phyloP scores from a whole-genome alignment of 2,888 invertebrate genomes.

The Erebia palarica region DNA sequence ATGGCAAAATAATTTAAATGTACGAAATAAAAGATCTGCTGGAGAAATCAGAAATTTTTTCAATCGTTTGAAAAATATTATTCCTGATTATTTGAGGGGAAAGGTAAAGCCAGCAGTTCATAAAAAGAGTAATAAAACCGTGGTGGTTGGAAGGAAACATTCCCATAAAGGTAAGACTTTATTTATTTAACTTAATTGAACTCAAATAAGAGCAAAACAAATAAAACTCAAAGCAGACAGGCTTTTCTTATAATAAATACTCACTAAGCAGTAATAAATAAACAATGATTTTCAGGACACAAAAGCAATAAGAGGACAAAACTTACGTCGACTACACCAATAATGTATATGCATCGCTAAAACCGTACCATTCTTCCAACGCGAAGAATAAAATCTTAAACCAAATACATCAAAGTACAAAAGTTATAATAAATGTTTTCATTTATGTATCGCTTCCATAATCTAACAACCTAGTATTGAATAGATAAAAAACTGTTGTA shows the following conservation, averaged over 20 bases:
- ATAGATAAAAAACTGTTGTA: neutral
- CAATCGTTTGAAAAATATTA: constrained; percentile 59
- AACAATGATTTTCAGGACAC: neutral
- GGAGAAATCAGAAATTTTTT: constrained; percentile 41
- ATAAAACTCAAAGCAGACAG: neutral
- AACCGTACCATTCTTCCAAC: neutral
- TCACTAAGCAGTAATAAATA: neutral
- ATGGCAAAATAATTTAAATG: constrained; percentile 60
- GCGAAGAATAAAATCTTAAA: too few relatives aligned
- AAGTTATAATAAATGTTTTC: neutral
- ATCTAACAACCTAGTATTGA: neutral
- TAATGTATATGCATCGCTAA: neutral
- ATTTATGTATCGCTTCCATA: neutral
- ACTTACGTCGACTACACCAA: neutral
- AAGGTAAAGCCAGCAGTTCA: constrained; percentile 55
- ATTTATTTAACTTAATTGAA: too few relatives aligned
- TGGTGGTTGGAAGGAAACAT: neutral
- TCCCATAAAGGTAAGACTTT: neutral
- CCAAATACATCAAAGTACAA: neutral
- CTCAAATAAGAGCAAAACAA: neutral
- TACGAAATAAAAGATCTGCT: constrained; percentile 53
- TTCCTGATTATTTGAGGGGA: constrained; percentile 62
- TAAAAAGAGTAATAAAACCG: constrained; percentile 41
- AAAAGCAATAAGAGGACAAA: neutral
- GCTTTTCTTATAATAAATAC: too few relatives aligned